Conservation (phyloP, 2,888 invertebrate species). For the Parnassius mnemosyne region DNA sequence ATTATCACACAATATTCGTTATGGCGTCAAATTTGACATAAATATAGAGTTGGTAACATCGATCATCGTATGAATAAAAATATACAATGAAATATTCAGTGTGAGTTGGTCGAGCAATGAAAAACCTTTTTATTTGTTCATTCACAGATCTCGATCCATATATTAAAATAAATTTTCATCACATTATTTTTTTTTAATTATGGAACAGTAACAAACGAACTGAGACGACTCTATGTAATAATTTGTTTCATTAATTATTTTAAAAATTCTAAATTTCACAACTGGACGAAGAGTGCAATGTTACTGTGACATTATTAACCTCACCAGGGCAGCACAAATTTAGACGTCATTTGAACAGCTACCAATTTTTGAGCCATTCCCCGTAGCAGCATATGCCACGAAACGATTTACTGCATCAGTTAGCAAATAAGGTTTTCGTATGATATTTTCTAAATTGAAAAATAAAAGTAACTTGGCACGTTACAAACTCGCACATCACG, state of each 20-base stretch:
- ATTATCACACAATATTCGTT: slow-evolving; percentile 4
- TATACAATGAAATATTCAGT: slow-evolving; percentile 72
- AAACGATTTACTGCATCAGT: too few species aligned
- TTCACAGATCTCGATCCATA: slow-evolving; percentile 59
- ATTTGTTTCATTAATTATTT: background rate
- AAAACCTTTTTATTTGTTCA: slow-evolving; percentile 39
- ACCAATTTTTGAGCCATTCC: too few species aligned
- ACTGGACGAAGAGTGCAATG: too few species aligned
- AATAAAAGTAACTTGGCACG: too few species aligned
- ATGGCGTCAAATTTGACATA: slow-evolving; percentile 27
- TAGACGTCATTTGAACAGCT: too few species aligned
- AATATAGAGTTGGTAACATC: slow-evolving; percentile 38
- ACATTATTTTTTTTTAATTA: slow-evolving; percentile 25
- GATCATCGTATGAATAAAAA: slow-evolving; percentile 59
- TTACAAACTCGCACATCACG: too few species aligned
- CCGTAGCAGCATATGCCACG: too few species aligned
- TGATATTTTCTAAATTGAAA: too few species aligned
- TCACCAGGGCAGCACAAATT: too few species aligned
- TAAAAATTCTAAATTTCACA: background rate
- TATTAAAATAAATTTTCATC: slow-evolving; percentile 35
- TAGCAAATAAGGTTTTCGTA: too few species aligned
- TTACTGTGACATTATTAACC: too few species aligned
- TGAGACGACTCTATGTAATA: slow-evolving; percentile 1
- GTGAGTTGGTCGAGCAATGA: slow-evolving; percentile 49
- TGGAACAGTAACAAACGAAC: slow-evolving; percentile 3